Conservation (phyloP, 2,888 invertebrate genomes). For the Chymomyza procnemis region DNA sequence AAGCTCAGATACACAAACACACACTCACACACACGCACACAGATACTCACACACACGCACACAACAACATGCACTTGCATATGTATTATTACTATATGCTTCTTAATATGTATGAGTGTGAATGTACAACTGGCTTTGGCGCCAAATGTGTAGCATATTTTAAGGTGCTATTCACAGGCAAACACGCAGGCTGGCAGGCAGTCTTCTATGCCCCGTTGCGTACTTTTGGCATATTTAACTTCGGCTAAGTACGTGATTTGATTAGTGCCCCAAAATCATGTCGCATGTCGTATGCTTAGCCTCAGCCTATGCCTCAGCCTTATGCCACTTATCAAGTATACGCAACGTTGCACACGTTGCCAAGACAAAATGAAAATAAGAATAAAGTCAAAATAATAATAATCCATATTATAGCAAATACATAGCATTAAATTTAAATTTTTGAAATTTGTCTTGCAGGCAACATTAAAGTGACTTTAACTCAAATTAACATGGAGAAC, state of each 20-base stretch:
- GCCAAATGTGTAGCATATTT: conserved; percentile 38
- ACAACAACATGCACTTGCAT: not conserved
- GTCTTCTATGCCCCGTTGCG: conserved; percentile 6
- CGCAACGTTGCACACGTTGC: conserved; percentile 44
- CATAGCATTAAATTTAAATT: not conserved
- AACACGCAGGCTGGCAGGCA: too few relatives aligned
- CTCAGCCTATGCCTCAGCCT: conserved; percentile 27
- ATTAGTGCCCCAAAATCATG: conserved; percentile 63
- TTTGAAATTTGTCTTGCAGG: not conserved
- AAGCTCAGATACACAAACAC: too few relatives aligned
- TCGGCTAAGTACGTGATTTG: conserved; percentile 72
- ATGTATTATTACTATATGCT: not conserved
- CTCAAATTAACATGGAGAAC: not conserved
- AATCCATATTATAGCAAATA: not conserved
- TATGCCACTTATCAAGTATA: conserved; percentile 51
- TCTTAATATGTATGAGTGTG: conserved; percentile 10
- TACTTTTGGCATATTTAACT: conserved; percentile 57
- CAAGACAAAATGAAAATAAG: not conserved
- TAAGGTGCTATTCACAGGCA: conserved; percentile 29
- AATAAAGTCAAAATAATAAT: not conserved
- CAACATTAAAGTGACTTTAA: not conserved
- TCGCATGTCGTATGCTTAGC: conserved; percentile 40
- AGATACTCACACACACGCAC: not conserved
- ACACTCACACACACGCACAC: not conserved
- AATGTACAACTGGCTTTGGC: conserved; percentile 7